Conservation (phyloP, 2,113 vertebrate species). For the Prunella fulvescens region DNA sequence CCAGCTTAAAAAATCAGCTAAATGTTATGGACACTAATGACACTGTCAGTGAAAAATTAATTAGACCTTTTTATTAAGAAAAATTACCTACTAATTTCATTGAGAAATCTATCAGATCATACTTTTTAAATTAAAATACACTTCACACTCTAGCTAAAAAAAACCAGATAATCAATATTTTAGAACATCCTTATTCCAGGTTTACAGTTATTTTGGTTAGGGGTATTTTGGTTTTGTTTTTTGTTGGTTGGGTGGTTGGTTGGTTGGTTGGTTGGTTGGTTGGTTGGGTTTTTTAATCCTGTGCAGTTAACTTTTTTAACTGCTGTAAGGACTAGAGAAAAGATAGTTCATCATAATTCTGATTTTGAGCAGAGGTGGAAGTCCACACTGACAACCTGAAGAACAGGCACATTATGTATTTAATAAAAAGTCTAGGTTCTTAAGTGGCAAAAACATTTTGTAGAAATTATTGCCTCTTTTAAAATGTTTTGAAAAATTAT, state of each 20-base stretch:
- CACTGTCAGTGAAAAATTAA: background rate
- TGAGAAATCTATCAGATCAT: background rate
- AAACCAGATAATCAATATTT: background rate
- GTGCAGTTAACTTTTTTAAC: background rate
- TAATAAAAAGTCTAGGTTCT: background rate
- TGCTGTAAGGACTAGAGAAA: background rate
- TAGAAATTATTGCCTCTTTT: background rate
- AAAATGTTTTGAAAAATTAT: background rate
- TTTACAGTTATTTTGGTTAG: background rate
- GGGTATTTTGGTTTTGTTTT: background rate
- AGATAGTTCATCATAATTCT: background rate
- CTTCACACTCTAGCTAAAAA: background rate
- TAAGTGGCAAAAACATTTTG: background rate
- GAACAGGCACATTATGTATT: background rate
- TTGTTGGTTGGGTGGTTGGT: too few relatives aligned
- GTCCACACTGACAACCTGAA: background rate
- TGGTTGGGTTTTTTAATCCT: background rate
- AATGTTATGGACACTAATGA: background rate
- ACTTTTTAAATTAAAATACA: background rate
- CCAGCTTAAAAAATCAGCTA: background rate
- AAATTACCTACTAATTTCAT: background rate
- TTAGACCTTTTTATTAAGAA: background rate
- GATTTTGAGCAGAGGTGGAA: background rate
- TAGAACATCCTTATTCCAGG: background rate
- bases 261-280: background rate